Base-by-base conservation (phyloP, 2,113 vertebrate genomes). In the Gambusia holbrooki region DNA sequence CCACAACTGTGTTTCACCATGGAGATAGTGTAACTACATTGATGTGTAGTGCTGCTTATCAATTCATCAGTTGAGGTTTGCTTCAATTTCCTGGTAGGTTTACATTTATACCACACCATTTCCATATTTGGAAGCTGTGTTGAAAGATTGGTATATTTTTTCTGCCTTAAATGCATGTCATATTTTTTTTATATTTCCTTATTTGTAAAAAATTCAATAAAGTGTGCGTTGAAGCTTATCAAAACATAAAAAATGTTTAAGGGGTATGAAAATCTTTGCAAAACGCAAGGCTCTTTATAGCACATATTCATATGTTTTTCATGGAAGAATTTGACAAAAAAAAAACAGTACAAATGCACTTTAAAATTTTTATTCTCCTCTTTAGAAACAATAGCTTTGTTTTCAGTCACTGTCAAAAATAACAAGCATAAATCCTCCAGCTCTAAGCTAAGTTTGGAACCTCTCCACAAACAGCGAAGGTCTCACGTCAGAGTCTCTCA, bases 401-500 rank as follows among this genome's bases (percentile, higher is more conserved):
- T 85, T 73, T 81, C 71, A 80, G 74, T 81, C 82, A 86, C 73
- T 81, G 69, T 89, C 81, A 87, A 74, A 86, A 84, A 84, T 62
- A 76, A 86, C 81, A 79, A 73, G 72, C 73, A 77, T 37, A 66
- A 73, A 73, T 84, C 82, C 80, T 70, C 70, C 73, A 81, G 73
- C 62, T 77, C 61, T 84, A 78, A 81, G 80, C 76, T 82, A 65
- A 33, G 22, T 79, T 87, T 90, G 73, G 71, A 92, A 86, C 86
- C 72, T 71, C 63, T 68, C 40, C 74, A 40, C 68, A 79, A 54
- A 79, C 54, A 69, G 69, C 54, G 4, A 63, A 79, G 71, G 72
- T 82, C 85, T 89, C 82, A 80, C 25, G 82, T 93, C 93, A 80
- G 61, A 75, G 73, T 80, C 84, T 79, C 72, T 73, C 87, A 76